A percentile compares a stretch with the other conserved stretches of the same genome.
These are phyloP conservation scores for Pygmarrhopalites habei DNA, from an alignment of 1,140 invertebrate genomes.

Conservation along the genomic window DNA sequence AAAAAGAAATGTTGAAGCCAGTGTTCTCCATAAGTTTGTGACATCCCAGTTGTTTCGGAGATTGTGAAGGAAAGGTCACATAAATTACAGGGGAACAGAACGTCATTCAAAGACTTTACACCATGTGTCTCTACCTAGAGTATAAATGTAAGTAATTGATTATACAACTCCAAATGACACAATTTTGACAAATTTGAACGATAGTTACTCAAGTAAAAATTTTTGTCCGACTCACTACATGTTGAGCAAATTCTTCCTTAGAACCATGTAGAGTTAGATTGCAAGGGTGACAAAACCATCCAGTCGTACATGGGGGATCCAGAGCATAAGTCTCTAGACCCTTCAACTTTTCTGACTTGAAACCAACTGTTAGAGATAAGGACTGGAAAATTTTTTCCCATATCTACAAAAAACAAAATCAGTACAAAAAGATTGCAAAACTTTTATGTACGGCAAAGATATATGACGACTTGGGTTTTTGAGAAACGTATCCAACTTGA, in stretches of 20 bases:
- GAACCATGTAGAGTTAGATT: slow-evolving; percentile 25
- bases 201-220: too few relatives aligned
- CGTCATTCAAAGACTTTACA: slow-evolving; percentile 17
- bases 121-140: slow-evolving; percentile 14
- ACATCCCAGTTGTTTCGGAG: slow-evolving; percentile 7
- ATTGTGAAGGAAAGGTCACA: slow-evolving; percentile 22
- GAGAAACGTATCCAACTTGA: too few relatives aligned
- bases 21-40: slow-evolving; percentile 27
- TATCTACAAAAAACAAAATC: not conserved
- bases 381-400: slow-evolving; percentile 31
- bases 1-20: slow-evolving; percentile 36
- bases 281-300: slow-evolving; percentile 29
- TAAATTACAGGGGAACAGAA: slow-evolving; percentile 30
- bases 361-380: slow-evolving; percentile 24
- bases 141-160: too few relatives aligned
- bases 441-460: too few relatives aligned
- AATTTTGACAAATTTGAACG: too few relatives aligned
- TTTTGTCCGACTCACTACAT: too few relatives aligned
- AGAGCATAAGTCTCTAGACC: slow-evolving; percentile 14
- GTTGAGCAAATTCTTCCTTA: slow-evolving; percentile 17
- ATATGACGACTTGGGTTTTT: too few relatives aligned
- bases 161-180: too few relatives aligned
- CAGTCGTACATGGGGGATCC: slow-evolving; percentile 15
- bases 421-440: too few relatives aligned
- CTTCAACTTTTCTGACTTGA: slow-evolving; percentile 31